These are phyloP conservation scores for Diachasmimorpha longicaudata DNA, from an alignment of 1,140 invertebrate species.

Conservation along the genomic window DNA sequence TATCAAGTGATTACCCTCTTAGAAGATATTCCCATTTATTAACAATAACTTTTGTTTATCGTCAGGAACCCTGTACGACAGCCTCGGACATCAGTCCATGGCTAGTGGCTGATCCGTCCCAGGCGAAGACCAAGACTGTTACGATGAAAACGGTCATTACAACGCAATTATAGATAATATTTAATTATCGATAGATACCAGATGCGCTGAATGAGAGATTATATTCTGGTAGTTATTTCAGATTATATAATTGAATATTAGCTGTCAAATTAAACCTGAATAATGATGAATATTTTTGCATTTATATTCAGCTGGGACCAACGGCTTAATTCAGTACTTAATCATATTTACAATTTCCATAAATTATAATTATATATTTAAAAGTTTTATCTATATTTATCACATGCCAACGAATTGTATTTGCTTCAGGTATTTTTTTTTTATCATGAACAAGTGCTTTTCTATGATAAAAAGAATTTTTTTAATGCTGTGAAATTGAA, in stretches of 20 bases:
- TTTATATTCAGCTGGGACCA: constrained; percentile 19
- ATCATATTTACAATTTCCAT: background rate
- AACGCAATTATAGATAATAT: constrained; percentile 72
- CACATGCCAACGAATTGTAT: constrained; percentile 1
- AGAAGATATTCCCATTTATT: background rate
- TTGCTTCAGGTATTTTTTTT: background rate
- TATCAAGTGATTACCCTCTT: no score
- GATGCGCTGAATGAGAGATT: constrained; percentile 32
- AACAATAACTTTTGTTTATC: constrained; percentile 49
- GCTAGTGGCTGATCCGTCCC: constrained; percentile 75
- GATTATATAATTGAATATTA: constrained; percentile 30
- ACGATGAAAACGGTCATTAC: constrained; percentile 84
- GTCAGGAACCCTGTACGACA: constrained; percentile 60
- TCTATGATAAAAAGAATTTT: background rate
- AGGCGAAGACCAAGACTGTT: constrained; percentile 65
- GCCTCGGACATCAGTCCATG: constrained; percentile 74
- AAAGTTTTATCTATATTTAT: background rate
- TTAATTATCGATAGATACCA: constrained; percentile 11
- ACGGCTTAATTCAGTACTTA: constrained; percentile 8
- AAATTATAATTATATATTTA: background rate
- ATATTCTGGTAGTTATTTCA: constrained; percentile 56
- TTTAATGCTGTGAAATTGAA: constrained; percentile 4
- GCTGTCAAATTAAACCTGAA: constrained; percentile 6
- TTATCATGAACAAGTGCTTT: constrained; percentile 1
- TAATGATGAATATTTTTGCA: constrained; percentile 16